A percentile compares a stretch with the other conserved stretches of the same genome.
phyloP scores from a whole-genome alignment of 2,888 invertebrate species.

The Drosophila percnosoma region DNA sequence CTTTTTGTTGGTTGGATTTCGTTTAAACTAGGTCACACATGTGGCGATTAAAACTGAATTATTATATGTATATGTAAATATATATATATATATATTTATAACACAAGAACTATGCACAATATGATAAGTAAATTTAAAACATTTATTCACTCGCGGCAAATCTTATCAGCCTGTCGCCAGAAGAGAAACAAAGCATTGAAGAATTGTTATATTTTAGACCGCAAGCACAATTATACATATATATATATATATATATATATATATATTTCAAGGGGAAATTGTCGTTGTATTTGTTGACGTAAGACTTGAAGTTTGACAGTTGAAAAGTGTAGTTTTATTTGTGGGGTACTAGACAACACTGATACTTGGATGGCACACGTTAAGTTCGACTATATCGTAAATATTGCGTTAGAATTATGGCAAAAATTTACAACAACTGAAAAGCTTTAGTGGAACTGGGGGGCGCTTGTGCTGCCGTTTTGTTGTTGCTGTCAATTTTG shows the following conservation, averaged over 20 bases:
- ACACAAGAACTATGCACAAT: constrained; percentile 52
- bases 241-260: constrained; percentile 12
- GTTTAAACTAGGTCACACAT: constrained; percentile 75
- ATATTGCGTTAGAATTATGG: constrained; percentile 52
- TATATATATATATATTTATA: constrained; percentile 29
- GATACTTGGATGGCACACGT: constrained; percentile 54
- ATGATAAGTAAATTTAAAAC: constrained; percentile 64
- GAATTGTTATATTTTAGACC: constrained; percentile 38
- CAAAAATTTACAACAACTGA: constrained; percentile 75
- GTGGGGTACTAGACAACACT: constrained; percentile 23
- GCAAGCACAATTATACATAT: constrained; percentile 5
- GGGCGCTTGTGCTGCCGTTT: constrained; percentile 29
- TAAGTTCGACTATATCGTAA: constrained; percentile 21
- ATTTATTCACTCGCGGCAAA: constrained; percentile 41
- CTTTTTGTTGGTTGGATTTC: constrained; percentile 49
- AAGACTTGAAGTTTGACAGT: constrained; percentile 47
- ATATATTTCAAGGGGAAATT: constrained; percentile 10
- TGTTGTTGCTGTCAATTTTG: constrained; percentile 78
- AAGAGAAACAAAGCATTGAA: constrained; percentile 35
- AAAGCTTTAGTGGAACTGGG: constrained; percentile 27
- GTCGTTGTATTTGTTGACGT: constrained; percentile 48
- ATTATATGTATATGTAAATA: constrained; percentile 18
- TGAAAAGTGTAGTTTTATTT: constrained; percentile 13
- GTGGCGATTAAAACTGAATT: constrained; percentile 75
- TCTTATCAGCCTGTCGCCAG: constrained; percentile 67